Evolutionary conservation across 1,140 invertebrate species (phyloP).

Genomic region (Nasonia longicornis): DNA sequence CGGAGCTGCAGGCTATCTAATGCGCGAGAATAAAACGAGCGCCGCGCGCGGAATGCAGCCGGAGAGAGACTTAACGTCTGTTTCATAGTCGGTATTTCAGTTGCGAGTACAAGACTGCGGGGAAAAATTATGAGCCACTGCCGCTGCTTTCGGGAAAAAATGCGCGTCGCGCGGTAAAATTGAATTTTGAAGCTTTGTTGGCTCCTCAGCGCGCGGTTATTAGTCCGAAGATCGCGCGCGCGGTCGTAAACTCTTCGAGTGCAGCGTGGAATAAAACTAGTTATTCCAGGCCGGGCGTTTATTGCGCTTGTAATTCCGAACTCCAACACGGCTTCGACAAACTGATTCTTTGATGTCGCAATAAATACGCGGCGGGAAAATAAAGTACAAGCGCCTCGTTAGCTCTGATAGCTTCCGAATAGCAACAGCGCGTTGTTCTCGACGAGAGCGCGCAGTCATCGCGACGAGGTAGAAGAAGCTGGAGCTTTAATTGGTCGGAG

Average conservation of each 20-base stretch:
- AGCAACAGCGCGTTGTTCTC: not conserved
- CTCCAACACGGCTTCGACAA: not conserved
- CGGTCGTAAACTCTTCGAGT: not conserved
- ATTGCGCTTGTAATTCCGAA: not conserved
- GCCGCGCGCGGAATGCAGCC: not conserved
- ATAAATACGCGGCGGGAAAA: not conserved
- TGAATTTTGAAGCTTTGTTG: conserved; percentile 1
- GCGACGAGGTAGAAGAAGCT: not conserved
- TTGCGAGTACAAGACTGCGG: not conserved
- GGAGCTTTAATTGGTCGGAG: not conserved
- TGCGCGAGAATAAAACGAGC: conserved; percentile 8
- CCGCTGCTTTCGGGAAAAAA: not conserved
- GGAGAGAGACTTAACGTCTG: not conserved
- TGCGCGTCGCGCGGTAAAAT: not conserved
- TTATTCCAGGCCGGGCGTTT: not conserved
- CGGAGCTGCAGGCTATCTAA: not conserved
- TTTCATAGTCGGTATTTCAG: conserved; percentile 13
- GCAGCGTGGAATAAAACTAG: not conserved
- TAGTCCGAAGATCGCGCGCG: not conserved
- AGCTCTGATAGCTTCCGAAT: not conserved
- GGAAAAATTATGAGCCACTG: conserved; percentile 32
- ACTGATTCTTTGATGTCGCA: not conserved
- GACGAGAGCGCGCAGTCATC: too few relatives aligned
- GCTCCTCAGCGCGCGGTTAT: not conserved
- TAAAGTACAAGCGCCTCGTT: not conserved